Evolutionary conservation across 2,113 vertebrate genomes (phyloP), one percentile per base, ranked within the genome.

Genomic region (Perca fluviatilis): DNA sequence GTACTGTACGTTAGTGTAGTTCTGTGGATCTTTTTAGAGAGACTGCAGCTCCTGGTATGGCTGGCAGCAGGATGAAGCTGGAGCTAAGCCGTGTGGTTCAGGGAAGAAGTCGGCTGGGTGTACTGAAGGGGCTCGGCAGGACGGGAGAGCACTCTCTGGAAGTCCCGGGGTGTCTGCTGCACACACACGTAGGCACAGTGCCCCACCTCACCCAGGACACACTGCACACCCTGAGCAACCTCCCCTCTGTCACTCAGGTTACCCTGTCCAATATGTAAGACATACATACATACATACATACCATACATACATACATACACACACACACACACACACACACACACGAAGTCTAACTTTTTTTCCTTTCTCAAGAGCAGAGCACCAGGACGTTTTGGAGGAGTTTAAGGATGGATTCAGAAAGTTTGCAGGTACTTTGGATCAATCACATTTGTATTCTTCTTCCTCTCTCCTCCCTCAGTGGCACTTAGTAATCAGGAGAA

Each of bases 181-280:
- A 98, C 91, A 98, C 98, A 9, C 97, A 92, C 83, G 92, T 94
- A 4, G 97, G 97, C 23, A 94, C 96, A 0, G 96, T 97, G 13
- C 98, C 98, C 0, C 98, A 98, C 86, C 97, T 99, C 18, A 97
- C 97, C 33, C 95, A 94, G 73, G 97, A 99, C 71, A 97, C 96
- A 0, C 95, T 99, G 69, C 89, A 88, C 77, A 94, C 83, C 0
- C 86, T 99, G 46, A 88, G 84, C 7, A 93, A 86, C 10, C 86
- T 99, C 30, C 97, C 98, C 40, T 85, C 92, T 18, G 95, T 97
- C 90, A 94, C 94, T 2, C 97, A 99, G 85, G 86, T 99, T 71
- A 92, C 96, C 0, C 87, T 99, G 67, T 93, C 96, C 23, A 74
- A 96, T 0, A 18, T 98, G 98, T 99, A 91, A 95, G 95, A 56